phyloP scores from a whole-genome alignment of 2,888 invertebrate genomes.

The Latheticus oryzae region DNA sequence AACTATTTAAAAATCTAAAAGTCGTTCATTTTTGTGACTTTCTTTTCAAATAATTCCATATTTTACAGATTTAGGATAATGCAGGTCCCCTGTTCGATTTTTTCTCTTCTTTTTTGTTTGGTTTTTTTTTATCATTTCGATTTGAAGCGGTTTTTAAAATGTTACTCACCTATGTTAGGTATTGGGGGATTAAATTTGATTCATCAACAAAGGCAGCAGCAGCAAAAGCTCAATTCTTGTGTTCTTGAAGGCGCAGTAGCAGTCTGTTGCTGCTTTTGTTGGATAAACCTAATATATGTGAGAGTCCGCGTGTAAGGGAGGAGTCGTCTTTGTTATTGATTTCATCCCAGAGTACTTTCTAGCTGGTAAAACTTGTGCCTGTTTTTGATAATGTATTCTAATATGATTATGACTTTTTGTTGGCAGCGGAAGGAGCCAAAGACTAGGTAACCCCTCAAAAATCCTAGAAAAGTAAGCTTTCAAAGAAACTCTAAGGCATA shows the following conservation, averaged over 20 bases:
- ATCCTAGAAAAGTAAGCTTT: constrained; percentile 63
- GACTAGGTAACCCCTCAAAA: constrained; percentile 63
- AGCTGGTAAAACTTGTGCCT: constrained; percentile 38
- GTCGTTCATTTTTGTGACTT: constrained; percentile 14
- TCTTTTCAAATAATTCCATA: constrained; percentile 4
- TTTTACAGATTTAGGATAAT: constrained; percentile 23
- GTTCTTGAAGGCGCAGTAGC: no score
- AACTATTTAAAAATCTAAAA: not conserved
- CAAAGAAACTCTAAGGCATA: constrained; percentile 52
- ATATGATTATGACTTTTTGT: constrained; percentile 65
- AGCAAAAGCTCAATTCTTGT: no score
- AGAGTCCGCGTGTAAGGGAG: constrained; percentile 12
- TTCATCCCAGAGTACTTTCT: constrained; percentile 30
- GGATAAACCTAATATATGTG: constrained; percentile 27
- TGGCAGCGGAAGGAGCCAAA: constrained; percentile 65
- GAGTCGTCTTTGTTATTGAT: constrained; percentile 25
- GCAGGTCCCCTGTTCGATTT: constrained; percentile 23
- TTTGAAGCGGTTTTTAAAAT: no score
- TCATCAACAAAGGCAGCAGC: no score
- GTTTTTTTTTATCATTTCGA: constrained; percentile 11
- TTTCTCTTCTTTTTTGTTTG: constrained; percentile 14
- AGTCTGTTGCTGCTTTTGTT: no score
- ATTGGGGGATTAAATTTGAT: not conserved
- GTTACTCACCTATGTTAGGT: constrained; percentile 20
- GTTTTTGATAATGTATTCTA: constrained; percentile 58